Evolutionary conservation across 37 sponge, comb jelly and placozoan species (phyloP), one percentile per base, ranked within the genome.

Genomic region (Bolinopsis microptera): DNA sequence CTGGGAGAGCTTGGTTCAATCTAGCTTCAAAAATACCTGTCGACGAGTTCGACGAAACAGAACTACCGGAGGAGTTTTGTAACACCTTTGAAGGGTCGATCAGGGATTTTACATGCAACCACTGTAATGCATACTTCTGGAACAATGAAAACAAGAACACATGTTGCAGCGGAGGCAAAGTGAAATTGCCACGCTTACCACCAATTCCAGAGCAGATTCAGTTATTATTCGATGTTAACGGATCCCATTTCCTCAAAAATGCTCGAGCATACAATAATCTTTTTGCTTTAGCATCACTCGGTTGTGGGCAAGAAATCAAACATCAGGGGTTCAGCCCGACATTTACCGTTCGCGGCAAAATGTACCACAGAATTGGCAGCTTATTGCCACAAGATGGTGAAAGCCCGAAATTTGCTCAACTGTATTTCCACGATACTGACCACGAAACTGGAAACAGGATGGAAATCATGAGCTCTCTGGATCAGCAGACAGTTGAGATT

Each of bases 341-440:
- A 34, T 80, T 80, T 80, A 36, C 82, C 16, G 37, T 80, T 3
- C 82, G 33, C 3, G 82, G 82, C 1, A 80, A 80, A 22, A 80
- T 80, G 38, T 80, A 80, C 32, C 82, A 80, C 82, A 80, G 82
- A 80, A 80, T 80, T 34, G 82, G 82, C 23, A 2, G 36, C 37
- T 37, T 80, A 0, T 37, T 80, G 0, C 82, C 82, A 13, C 22
- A 34, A 23, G 21, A 16, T 27, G 82, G 82, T 8, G 82, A 80
- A 34, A 8, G 37, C 9, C 37, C 82, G 1, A 36, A 33, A 13
- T 80, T 80, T 37, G 35, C 38, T 30, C 82, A 80, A 30, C 22
- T 80, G 8, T 80, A 80, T 35, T 80, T 80, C 23, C 38, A 36
- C 2, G 82, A 80, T 30, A 80, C 82, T 34, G 82, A 80, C 16